Base-by-base conservation (phyloP, 2,797 vertebrate genomes). In the Peromyscus aztecus region DNA sequence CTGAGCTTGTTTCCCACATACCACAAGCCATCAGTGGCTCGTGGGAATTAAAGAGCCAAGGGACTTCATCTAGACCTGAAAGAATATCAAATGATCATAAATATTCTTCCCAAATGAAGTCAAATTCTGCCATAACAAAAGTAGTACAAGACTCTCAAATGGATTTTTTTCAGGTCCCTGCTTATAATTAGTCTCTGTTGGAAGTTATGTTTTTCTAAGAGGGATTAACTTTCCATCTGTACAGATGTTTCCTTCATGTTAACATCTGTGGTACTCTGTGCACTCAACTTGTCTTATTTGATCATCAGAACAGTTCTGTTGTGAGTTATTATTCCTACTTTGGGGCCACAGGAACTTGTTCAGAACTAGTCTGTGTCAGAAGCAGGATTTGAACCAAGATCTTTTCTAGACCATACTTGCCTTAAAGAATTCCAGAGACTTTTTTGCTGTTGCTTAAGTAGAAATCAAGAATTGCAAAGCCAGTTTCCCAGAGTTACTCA, bases 1-100 rank as follows among this genome's bases (percentile, higher is more conserved):
- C 61, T 9, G 86, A 86, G 4, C 40, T 94, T 97, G 55, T 43
- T 96, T 94, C 65, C 67, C 86, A 88, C 86, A 95, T 2, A 11
- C 31, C 4, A 43, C 57, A 75, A 91, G 6, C 19, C 82, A 82
- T 92, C 46, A 29, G 40, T 96, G 83, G 19, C 71, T 46, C 34
- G 43, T 59, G 67, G 55, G n/a, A 85, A 89, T 95, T 93, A 95
- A 93, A 97, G 59, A 86, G 23, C 49, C 82, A 95, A 91, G 73
- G 23, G 40, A 83, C 46, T 92, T 95, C 78, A 94, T 61, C 40
- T 71, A 86, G 67, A 92, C 23, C 73, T 78, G 40, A 97, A 87
- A 96, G 81, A 92, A 89, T 94, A 96, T 88, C 82, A 96, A 92
- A 87, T 94, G 23, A 5, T 87, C 84, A 84, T 91, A 93, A 96